Percentiles rank a stretch among this genome's conserved stretches.
These are phyloP conservation scores for Leiothrix lutea DNA, from an alignment of 2,113 vertebrate species.

Conservation along the genomic window DNA sequence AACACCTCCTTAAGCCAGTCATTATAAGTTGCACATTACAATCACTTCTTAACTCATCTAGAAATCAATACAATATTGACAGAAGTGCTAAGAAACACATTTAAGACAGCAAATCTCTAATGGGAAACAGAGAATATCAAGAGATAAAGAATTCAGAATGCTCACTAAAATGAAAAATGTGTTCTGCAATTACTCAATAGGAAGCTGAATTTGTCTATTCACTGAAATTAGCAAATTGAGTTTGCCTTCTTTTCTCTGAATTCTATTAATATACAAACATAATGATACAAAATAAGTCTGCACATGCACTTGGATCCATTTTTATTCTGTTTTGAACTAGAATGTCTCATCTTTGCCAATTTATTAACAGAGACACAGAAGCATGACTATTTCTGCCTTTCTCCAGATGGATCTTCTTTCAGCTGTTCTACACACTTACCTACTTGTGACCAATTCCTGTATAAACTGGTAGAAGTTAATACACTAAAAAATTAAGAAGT, in stretches of 20 bases:
- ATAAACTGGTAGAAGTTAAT: background rate
- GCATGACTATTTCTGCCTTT: accelerated
- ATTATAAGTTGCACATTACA: background rate
- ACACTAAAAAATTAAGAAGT: background rate
- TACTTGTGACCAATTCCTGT: background rate
- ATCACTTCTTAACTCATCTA: background rate
- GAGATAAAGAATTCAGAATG: background rate
- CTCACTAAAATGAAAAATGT: constrained; percentile 15
- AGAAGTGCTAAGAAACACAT: background rate
- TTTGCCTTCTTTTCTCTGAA: background rate
- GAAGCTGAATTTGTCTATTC: constrained; percentile 26
- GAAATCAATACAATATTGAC: background rate
- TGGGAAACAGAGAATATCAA: background rate
- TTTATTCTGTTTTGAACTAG: background rate
- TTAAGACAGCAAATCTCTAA: background rate
- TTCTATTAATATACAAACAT: constrained; percentile 14
- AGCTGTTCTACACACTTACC: background rate
- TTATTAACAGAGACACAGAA: background rate
- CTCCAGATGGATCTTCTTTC: background rate
- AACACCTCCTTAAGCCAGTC: background rate
- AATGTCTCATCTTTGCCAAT: background rate
- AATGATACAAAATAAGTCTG: background rate
- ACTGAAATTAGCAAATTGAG: constrained; percentile 9
- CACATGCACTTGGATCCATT: background rate
- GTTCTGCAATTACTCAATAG: background rate